phyloP scores from a whole-genome alignment of 2,888 invertebrate genomes.

The Julus scandinavius region DNA sequence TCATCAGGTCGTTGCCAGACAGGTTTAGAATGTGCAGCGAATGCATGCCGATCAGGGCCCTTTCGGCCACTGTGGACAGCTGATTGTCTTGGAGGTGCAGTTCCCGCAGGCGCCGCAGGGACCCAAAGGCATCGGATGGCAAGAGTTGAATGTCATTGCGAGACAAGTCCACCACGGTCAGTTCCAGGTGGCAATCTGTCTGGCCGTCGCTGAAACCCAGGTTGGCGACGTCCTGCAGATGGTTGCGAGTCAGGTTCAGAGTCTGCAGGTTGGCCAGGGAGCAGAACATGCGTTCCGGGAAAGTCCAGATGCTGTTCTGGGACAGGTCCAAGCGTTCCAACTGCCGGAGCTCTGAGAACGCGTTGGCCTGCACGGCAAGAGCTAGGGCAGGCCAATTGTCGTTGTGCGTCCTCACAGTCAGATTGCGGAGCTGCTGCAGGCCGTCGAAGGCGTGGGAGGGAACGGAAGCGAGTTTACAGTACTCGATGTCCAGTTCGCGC shows the following conservation, averaged over 20 bases:
- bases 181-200: conserved; percentile 61
- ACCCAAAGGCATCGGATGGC: conserved; percentile 78
- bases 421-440: conserved; percentile 74
- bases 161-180: conserved; percentile 74
- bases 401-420: conserved; percentile 79
- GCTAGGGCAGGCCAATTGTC: conserved; percentile 84
- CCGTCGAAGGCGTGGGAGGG: conserved; percentile 70
- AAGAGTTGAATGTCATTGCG: conserved; percentile 77
- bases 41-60: conserved; percentile 81
- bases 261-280: conserved; percentile 66
- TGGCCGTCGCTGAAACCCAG: conserved; percentile 70
- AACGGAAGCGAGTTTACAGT: conserved; percentile 73
- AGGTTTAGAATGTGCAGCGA: conserved; percentile 84
- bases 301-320: conserved; percentile 68
- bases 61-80: conserved; percentile 80
- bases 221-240: conserved; percentile 81
- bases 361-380: conserved; percentile 78
- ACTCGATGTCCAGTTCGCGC: conserved; percentile 78
- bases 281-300: conserved; percentile 60
- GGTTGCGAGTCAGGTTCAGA: conserved; percentile 80
- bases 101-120: conserved; percentile 80
- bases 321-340: conserved; percentile 82
- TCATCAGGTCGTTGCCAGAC: conserved; percentile 84
- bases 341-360: conserved; percentile 81
- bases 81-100: conserved; percentile 85